These are phyloP conservation scores for Cabera pusaria DNA, from an alignment of 2,888 invertebrate genomes.

Conservation along the genomic window DNA sequence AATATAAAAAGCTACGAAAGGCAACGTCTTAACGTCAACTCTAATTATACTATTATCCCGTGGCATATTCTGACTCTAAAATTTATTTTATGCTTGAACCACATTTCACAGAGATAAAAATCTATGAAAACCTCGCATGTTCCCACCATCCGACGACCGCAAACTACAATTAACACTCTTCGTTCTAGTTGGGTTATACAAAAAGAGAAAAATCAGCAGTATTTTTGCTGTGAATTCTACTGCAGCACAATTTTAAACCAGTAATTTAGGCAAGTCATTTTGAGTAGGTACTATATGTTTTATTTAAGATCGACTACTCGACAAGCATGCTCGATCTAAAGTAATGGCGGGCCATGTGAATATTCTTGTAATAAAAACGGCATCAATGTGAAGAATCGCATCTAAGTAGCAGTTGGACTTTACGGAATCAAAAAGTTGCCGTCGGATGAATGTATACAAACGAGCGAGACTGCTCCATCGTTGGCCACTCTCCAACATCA, in stretches of 20 bases:
- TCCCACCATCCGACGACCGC: slow-evolving; percentile 35
- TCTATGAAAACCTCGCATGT: slow-evolving; percentile 36
- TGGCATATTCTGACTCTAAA: no score
- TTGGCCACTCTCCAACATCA: slow-evolving; percentile 61
- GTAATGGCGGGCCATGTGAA: slow-evolving; percentile 45
- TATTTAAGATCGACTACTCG: slow-evolving; percentile 38
- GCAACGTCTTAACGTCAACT: no score
- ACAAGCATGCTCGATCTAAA: slow-evolving; percentile 32
- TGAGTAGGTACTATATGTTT: slow-evolving; percentile 12
- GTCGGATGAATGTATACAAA: slow-evolving; percentile 51
- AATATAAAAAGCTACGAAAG: no score
- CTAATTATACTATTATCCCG: no score
- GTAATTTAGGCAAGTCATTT: no score
- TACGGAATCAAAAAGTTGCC: slow-evolving; percentile 64
- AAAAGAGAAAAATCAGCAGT: slow-evolving; percentile 47
- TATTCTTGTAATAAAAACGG: slow-evolving; percentile 52
- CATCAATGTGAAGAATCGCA: slow-evolving; percentile 56
- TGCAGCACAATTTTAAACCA: no score
- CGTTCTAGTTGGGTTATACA: slow-evolving; percentile 38
- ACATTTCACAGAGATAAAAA: slow-evolving; percentile 32
- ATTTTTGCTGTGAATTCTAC: no score
- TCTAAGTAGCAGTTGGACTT: slow-evolving; percentile 58
- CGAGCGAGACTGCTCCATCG: slow-evolving; percentile 48
- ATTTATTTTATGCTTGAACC: no score
- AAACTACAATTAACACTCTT: slow-evolving; percentile 49